A percentile compares a stretch with the other conserved stretches of the same genome.
Conservation (phyloP, 2,888 invertebrate genomes). For the Flexamia atlantica region DNA sequence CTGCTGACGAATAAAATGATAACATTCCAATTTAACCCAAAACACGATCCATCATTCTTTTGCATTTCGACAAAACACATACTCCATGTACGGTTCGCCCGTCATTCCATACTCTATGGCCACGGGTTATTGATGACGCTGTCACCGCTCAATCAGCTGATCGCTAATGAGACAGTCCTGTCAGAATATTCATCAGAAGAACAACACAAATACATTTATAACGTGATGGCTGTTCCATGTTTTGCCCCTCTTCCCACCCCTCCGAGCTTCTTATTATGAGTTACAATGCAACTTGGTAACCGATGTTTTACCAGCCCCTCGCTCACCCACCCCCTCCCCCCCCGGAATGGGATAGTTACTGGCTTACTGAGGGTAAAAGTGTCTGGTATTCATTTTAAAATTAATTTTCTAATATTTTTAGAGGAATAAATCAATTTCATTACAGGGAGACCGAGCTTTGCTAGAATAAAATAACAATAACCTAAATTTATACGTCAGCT, state of each 20-base stretch:
- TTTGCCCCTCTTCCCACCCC: constrained; percentile 61
- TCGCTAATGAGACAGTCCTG: constrained; percentile 41
- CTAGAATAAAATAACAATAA: too few relatives aligned
- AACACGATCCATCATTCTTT: constrained; percentile 1
- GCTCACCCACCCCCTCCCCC: background rate
- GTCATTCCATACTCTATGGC: constrained; percentile 22
- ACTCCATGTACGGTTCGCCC: background rate
- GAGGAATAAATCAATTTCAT: too few relatives aligned
- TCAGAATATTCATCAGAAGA: constrained; percentile 56
- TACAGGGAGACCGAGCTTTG: too few relatives aligned
- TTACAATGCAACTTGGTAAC: constrained; percentile 57
- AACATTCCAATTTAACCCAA: background rate
- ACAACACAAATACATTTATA: constrained; percentile 70
- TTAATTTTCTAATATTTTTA: too few relatives aligned
- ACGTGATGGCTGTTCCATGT: constrained; percentile 70
- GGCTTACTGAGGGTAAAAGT: constrained; percentile 4
- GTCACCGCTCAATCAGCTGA: constrained; percentile 43
- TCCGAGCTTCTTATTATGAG: constrained; percentile 55
- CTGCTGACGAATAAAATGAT: background rate
- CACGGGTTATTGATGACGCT: constrained; percentile 41
- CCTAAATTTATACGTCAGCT: too few relatives aligned
- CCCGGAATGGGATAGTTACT: background rate
- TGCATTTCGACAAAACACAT: background rate
- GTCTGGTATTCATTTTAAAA: background rate
- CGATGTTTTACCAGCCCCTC: constrained; percentile 23